Percentiles rank a stretch among this genome's conserved stretches.
These are phyloP conservation scores for Nilaparvata lugens DNA, from an alignment of 1,140 invertebrate species.

Conservation along the genomic window DNA sequence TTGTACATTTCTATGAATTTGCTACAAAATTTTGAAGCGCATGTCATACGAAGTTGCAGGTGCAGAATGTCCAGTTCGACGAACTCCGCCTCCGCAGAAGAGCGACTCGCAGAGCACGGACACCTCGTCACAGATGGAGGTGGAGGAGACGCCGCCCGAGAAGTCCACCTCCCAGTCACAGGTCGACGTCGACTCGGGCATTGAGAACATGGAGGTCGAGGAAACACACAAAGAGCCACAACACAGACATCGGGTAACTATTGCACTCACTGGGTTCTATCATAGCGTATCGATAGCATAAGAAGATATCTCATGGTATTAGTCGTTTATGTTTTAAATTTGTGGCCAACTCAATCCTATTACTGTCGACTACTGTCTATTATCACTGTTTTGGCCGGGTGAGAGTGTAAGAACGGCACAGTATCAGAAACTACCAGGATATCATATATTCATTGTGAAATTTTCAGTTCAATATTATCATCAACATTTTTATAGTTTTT, in stretches of 20 bases:
- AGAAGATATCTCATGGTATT: too few relatives aligned
- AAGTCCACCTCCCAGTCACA: conserved; percentile 34
- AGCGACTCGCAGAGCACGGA: conserved; percentile 30
- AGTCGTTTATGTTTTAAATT: too few relatives aligned
- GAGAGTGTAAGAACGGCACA: too few relatives aligned
- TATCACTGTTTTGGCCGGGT: too few relatives aligned
- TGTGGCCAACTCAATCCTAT: too few relatives aligned
- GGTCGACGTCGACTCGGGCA: conserved; percentile 60
- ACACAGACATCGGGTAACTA: conserved; percentile 30
- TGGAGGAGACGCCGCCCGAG: conserved; percentile 45
- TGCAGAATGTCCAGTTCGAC: not conserved
- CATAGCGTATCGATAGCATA: too few relatives aligned
- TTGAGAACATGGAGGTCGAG: conserved; percentile 67
- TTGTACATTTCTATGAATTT: not conserved
- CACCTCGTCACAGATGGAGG: conserved; percentile 43
- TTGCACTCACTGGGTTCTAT: too few relatives aligned
- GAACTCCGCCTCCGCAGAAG: conserved; percentile 18
- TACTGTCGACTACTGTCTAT: too few relatives aligned
- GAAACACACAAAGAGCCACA: conserved; percentile 35
- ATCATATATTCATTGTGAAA: too few relatives aligned
- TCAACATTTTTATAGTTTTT: too few relatives aligned
- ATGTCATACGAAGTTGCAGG: not conserved
- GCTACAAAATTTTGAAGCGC: not conserved
- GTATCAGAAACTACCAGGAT: too few relatives aligned
- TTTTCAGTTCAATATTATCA: too few relatives aligned